Conservation (phyloP, 2,797 vertebrate species). For the Enteromius anoplus region DNA sequence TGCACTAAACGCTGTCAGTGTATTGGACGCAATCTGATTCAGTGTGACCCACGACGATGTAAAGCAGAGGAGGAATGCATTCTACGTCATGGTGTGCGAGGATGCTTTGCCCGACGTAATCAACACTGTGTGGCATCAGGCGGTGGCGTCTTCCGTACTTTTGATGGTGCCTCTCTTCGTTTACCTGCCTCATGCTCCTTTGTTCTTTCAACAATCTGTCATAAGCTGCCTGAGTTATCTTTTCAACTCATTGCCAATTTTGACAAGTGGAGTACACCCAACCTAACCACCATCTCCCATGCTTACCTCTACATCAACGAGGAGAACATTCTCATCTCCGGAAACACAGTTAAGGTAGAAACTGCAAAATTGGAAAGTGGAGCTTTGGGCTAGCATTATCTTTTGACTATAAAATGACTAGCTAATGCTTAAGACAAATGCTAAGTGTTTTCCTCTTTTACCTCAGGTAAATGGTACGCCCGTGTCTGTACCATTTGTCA, state of each 20-base stretch:
- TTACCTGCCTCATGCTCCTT: constrained; percentile 97
- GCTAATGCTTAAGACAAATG: not conserved
- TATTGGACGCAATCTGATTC: constrained; percentile 95
- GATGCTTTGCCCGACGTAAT: constrained; percentile 89
- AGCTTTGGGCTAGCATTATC: not conserved
- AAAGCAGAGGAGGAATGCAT: constrained; percentile 92
- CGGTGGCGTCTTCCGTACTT: constrained; percentile 93
- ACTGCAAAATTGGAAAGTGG: not conserved
- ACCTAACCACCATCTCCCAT: constrained; percentile 95
- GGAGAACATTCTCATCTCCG: constrained; percentile 97
- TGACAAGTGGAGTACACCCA: constrained; percentile 95
- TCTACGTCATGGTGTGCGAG: constrained; percentile 85
- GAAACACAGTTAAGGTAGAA: constrained; percentile 90
- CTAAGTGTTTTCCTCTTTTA: constrained; percentile 20
- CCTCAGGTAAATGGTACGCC: constrained; percentile 92
- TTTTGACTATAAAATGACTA: not conserved
- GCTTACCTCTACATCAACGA: constrained; percentile 98
- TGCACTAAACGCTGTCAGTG: constrained; percentile 97
- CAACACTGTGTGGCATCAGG: constrained; percentile 93
- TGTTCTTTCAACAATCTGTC: constrained; percentile 97
- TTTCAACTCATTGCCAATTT: constrained; percentile 99
- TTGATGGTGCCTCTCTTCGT: constrained; percentile 93
- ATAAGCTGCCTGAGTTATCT: constrained; percentile 95
- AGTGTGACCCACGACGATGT: constrained; percentile 94
- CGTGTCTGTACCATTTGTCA: constrained; percentile 91